A percentile compares a stretch with the other conserved stretches of the same genome.
These are phyloP conservation scores for Aplodontia rufa DNA, from an alignment of 2,113 vertebrate species.

Conservation along the genomic window DNA sequence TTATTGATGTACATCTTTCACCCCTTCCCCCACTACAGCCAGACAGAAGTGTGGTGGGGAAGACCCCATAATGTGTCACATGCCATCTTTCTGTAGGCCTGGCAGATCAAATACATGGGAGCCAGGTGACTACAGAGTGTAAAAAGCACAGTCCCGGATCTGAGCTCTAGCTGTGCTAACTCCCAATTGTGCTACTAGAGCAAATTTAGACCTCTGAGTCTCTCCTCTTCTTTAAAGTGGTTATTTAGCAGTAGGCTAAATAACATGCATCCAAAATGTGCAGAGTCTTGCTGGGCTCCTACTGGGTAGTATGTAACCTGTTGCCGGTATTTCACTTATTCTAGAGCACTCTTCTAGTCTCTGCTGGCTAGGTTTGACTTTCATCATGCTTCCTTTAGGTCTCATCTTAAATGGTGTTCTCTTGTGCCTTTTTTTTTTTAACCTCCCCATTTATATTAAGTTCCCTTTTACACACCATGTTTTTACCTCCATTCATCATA, in stretches of 20 bases:
- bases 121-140: no score
- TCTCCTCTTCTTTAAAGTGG: neutral
- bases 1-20: no score
- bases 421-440: neutral
- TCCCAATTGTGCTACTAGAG: neutral
- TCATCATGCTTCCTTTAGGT: neutral
- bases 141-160: neutral
- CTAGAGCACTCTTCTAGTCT: neutral
- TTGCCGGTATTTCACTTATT: neutral
- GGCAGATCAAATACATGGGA: neutral
- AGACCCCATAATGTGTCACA: neutral
- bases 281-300: neutral
- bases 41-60: neutral
- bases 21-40: neutral
- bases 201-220: neutral
- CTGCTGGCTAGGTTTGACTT: neutral
- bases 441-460: neutral
- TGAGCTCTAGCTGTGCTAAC: neutral
- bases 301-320: accelerated
- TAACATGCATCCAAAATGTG: no score
- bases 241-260: neutral
- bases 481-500: neutral
- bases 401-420: neutral
- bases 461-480: neutral
- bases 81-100: neutral